Base-by-base conservation (phyloP, 2,888 invertebrate species). In the Xanthorhoe spadicearia region DNA sequence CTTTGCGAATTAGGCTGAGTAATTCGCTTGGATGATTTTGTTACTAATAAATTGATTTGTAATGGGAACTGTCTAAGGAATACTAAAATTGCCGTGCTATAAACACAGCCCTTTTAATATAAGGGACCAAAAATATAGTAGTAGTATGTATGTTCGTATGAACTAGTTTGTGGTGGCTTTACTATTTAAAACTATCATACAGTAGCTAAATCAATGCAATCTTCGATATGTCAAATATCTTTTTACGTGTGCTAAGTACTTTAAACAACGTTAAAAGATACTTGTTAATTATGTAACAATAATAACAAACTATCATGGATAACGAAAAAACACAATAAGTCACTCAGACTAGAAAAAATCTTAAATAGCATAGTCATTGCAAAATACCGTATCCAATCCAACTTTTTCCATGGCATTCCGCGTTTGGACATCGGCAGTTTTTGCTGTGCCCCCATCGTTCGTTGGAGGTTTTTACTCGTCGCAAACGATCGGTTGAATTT, bases 301-400 rank as follows among this genome's bases (percentile, higher is more conserved):
- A 38, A 38, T 10, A 38, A 10, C 28, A 35, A 9, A n/a, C 15
- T 48, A 57, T 61, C 35, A 53, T 17, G 46, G 43, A 43, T 50
- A 19, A 0, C 3, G 32, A 3, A 60, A 54, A 65, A 56, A 50
- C 43, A 18, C 28, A 13, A 19, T 43, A 51, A 54, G 18, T 10
- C 43, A 46, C 46, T 46, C 53, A 55, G 32, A 38, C 49, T 10
- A 18, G 0, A 50, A 66, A 70, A 69, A 66, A 68, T 13, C 13
- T 70, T 70, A 74, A 73, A 77, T 74, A 75, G 76, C 76, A 73
- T 77, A 71, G 78, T 78, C 68, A 73, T 79, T 82, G 84, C 83
- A 74, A 82, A 85, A 84, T 87, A 84, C 87, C 88, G 83, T 83
- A 85, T 89, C 90, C 89, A 88, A 89, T 85, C 80, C 85, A 77